These are phyloP conservation scores for Papilio dardanus DNA, from an alignment of 1,140 invertebrate genomes.

Conservation along the genomic window DNA sequence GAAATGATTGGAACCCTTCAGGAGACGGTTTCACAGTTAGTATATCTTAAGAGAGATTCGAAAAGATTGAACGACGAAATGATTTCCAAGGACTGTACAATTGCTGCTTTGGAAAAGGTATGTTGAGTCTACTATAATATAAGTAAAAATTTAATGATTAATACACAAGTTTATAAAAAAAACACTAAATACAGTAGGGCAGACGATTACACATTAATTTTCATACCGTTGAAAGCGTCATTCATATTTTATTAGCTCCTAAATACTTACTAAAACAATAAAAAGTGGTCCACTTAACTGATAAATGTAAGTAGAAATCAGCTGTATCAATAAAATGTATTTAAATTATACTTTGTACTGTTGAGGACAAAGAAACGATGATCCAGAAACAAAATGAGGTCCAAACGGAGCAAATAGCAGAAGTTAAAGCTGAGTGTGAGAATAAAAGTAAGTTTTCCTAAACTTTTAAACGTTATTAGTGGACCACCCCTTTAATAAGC, in stretches of 20 bases:
- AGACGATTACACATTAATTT: too few species aligned
- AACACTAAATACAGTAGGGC: too few species aligned
- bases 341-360: slow-evolving; percentile 19
- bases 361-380: slow-evolving; percentile 64
- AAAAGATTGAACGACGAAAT: slow-evolving; percentile 74
- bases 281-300: not conserved
- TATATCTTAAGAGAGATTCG: slow-evolving; percentile 73
- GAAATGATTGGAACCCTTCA: slow-evolving; percentile 79
- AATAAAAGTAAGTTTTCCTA: slow-evolving; percentile 59
- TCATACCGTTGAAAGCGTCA: too few species aligned
- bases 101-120: slow-evolving; percentile 67
- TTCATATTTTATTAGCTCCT: too few species aligned
- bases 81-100: slow-evolving; percentile 56
- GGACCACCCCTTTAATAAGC: too few species aligned
- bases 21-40: slow-evolving; percentile 73
- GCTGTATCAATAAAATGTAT: slow-evolving; percentile 18
- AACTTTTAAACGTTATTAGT: not conserved
- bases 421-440: slow-evolving; percentile 57
- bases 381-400: slow-evolving; percentile 54
- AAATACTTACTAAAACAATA: too few species aligned
- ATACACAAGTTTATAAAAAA: too few species aligned
- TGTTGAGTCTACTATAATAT: not conserved
- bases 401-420: slow-evolving; percentile 58
- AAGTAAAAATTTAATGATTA: too few species aligned
- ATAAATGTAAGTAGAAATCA: not conserved